Conservation (phyloP, 2,797 vertebrate genomes). For the Hemitrygon akajei region DNA sequence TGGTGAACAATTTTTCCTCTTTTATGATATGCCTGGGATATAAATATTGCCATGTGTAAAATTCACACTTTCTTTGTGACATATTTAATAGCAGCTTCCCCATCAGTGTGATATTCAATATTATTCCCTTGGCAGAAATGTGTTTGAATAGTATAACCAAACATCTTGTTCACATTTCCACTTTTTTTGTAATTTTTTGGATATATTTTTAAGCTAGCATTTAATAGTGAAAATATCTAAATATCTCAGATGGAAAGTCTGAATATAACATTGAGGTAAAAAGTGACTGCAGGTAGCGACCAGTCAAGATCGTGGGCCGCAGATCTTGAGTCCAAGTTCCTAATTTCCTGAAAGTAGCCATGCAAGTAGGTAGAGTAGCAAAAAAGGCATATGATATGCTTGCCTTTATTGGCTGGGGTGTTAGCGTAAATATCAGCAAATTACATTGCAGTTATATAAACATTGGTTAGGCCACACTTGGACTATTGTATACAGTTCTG, state of each 20-base stretch:
- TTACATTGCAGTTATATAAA: too few species aligned
- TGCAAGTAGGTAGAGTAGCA: too few species aligned
- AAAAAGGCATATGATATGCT: too few species aligned
- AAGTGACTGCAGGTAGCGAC: background rate
- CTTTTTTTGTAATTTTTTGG: background rate
- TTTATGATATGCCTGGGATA: background rate
- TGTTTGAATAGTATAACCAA: background rate
- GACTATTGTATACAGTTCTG: too few species aligned
- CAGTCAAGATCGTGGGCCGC: background rate
- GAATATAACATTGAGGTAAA: background rate
- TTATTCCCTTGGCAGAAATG: background rate
- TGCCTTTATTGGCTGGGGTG: too few species aligned
- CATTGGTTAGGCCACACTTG: too few species aligned
- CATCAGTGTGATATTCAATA: background rate
- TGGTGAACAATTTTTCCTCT: background rate
- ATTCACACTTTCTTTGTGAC: background rate
- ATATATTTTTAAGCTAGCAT: background rate
- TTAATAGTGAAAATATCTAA: background rate
- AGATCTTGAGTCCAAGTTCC: background rate
- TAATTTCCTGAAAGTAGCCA: too few species aligned
- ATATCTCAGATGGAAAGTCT: background rate
- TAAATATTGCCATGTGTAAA: background rate
- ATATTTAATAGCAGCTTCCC: background rate
- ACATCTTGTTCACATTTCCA: background rate
- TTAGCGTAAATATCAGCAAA: too few species aligned